Evolutionary conservation across 2,113 vertebrate species (phyloP).

Genomic region (Neomonachus schauinslandi): DNA sequence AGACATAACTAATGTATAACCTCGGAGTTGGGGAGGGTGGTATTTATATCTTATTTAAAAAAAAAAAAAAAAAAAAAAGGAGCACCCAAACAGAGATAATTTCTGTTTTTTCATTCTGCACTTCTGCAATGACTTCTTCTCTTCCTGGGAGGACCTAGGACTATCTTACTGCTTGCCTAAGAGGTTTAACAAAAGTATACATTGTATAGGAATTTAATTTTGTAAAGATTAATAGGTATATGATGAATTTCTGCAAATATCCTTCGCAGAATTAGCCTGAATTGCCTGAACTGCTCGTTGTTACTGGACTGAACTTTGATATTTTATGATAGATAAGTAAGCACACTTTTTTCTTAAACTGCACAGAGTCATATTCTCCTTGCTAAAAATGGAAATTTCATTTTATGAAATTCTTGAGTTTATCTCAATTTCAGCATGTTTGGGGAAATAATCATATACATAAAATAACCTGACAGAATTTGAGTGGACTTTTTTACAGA

Average conservation of each 20-base stretch:
- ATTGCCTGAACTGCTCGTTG: background rate
- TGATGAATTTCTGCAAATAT: background rate
- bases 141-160: background rate
- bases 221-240: background rate
- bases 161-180: background rate
- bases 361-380: background rate
- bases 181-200: background rate
- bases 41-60: background rate
- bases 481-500: constrained; percentile 23
- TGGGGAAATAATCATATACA: background rate
- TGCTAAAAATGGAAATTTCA: background rate
- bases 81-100: background rate
- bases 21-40: rapidly evolving
- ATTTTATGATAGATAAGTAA: background rate
- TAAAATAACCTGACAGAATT: constrained; percentile 1
- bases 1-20: background rate
- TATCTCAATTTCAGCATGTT: background rate
- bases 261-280: background rate
- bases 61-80: background rate
- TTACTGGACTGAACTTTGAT: background rate
- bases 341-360: background rate
- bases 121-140: background rate
- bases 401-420: background rate
- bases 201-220: background rate
- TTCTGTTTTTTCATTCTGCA: background rate